Evolutionary conservation across 2,797 vertebrate genomes (phyloP).

Genomic region (Ceyx erithaca): DNA sequence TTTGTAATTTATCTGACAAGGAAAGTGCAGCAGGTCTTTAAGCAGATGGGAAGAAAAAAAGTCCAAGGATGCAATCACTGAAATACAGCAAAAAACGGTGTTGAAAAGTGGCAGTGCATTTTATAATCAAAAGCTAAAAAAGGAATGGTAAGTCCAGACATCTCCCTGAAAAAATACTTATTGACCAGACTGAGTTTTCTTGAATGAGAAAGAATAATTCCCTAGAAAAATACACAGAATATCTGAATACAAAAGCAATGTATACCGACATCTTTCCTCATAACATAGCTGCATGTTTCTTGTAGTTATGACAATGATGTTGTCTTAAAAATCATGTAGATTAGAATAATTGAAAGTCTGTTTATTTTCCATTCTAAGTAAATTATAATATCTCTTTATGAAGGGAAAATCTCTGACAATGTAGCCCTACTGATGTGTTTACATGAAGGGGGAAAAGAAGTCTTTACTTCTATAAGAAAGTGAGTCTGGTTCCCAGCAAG

Average conservation of each 20-base stretch:
- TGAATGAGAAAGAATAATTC: not conserved
- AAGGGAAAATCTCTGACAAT: not conserved
- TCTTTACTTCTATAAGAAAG: not conserved
- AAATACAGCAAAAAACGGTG: not conserved
- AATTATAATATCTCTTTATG: not conserved
- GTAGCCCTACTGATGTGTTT: not conserved
- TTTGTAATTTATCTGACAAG: not conserved
- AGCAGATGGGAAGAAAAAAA: not conserved
- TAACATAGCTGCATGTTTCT: not conserved
- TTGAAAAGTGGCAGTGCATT: not conserved
- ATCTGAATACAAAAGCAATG: not conserved
- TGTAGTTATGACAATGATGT: not conserved
- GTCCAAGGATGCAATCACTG: not conserved
- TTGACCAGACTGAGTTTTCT: not conserved
- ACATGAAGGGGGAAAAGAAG: not conserved
- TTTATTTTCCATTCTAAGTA: not conserved
- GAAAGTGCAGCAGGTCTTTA: not conserved
- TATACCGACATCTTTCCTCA: not conserved
- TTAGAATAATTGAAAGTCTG: not conserved
- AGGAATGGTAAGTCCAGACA: not conserved
- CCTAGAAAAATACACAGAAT: not conserved
- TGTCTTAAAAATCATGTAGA: not conserved
- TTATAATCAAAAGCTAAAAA: not conserved
- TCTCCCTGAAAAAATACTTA: not conserved
- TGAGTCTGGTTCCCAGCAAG: not conserved